Evolutionary conservation across 1,140 invertebrate species (phyloP).

Genomic region (Neodiprion lecontei): DNA sequence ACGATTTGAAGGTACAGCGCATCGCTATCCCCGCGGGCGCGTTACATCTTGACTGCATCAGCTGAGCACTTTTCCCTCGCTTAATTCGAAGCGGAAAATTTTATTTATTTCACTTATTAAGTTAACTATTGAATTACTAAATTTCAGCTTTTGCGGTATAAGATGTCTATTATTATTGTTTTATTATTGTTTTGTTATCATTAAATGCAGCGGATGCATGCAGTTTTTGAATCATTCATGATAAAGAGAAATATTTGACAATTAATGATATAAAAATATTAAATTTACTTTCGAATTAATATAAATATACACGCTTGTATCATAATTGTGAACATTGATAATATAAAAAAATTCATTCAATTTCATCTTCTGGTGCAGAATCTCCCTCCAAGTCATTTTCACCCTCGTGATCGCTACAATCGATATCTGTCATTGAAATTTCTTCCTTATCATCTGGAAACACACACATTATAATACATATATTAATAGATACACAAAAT

Average conservation of each 20-base stretch:
- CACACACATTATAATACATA: background rate
- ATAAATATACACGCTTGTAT: background rate
- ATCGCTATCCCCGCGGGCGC: no score
- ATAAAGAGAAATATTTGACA: background rate
- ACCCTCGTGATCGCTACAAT: background rate
- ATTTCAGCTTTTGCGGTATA: background rate
- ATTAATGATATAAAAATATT: no score
- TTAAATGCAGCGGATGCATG: background rate
- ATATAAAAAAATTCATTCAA: background rate
- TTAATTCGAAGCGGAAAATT: background rate
- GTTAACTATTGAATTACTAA: background rate
- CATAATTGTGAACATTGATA: background rate
- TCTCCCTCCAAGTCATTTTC: background rate
- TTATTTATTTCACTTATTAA: background rate
- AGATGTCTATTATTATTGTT: background rate
- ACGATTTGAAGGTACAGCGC: no score
- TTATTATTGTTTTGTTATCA: no score
- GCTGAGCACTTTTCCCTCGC: no score
- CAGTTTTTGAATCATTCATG: background rate
- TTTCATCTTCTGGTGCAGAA: background rate
- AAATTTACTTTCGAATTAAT: no score
- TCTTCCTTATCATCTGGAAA: background rate
- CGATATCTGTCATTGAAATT: background rate
- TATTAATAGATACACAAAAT: background rate
- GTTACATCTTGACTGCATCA: no score